A percentile compares a stretch with the other conserved stretches of the same genome.
These are phyloP conservation scores for Fabriciana adippe DNA, from an alignment of 2,888 invertebrate species.

Conservation along the genomic window DNA sequence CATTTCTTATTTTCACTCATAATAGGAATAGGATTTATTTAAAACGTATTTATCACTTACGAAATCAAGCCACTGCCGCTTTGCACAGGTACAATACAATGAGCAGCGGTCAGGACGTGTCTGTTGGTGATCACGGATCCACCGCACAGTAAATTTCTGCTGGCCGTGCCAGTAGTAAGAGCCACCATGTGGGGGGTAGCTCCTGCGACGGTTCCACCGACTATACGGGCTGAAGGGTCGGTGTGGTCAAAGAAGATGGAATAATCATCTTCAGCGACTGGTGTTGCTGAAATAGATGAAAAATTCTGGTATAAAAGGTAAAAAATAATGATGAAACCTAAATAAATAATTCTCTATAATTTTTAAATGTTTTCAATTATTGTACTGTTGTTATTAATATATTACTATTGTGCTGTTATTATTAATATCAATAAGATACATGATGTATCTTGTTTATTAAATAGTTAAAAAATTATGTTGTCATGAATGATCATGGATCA, in stretches of 20 bases:
- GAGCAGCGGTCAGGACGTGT: constrained; percentile 64
- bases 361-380: too few species aligned
- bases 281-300: constrained; percentile 50
- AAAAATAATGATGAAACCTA: too few species aligned
- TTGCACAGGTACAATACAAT: constrained; percentile 57
- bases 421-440: too few species aligned
- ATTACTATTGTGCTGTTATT: too few species aligned
- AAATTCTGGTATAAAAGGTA: too few species aligned
- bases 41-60: background rate
- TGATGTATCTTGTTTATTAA: too few species aligned
- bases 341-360: too few species aligned
- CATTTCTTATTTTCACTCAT: too few species aligned
- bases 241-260: constrained; percentile 57
- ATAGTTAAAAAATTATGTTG: too few species aligned
- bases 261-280: constrained; percentile 49
- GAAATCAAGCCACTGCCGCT: constrained; percentile 43
- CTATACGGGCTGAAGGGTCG: constrained; percentile 53
- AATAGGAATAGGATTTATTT: too few species aligned
- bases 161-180: constrained; percentile 39
- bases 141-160: constrained; percentile 53
- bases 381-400: too few species aligned
- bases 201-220: constrained; percentile 60
- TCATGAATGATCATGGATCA: too few species aligned
- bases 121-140: constrained; percentile 55
- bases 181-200: constrained; percentile 56